Evolutionary conservation across 2,797 vertebrate species (phyloP), one percentile per base, ranked within the genome.

Genomic region (Sternarchorhynchus goeldii): DNA sequence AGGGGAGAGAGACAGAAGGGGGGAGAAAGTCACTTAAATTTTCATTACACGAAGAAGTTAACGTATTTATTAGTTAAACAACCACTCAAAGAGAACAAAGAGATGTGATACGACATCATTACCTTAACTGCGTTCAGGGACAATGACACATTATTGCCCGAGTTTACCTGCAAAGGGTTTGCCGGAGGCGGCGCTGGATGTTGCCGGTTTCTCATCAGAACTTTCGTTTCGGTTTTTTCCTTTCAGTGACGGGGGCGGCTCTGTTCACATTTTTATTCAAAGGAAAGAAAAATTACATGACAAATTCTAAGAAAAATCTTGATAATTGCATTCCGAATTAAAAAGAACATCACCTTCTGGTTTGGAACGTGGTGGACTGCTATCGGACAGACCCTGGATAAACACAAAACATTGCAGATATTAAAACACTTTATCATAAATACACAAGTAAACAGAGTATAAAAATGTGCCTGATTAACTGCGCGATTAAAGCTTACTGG

Each of bases 111-210:
- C 25, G 25, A 25, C 25, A 25, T 1, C 25, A 25, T 25, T 25
- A 25, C 25, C 1, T 25, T 25, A 25, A 25, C 1, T 25, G 25
- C 25, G 1, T 25, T 25, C 25, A 25, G 25, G 25, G 39, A 10
- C 39, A 41, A 6, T 10, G 3, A 10, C 39, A 41, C 39, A 10
- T 41, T 41, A 7, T 10, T 41, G 39, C 39, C 39, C 39, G 10
- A 5, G 1, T 57, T 55, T 18, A 93, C 93, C 93, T 82, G 89
- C 50, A 55, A 85, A 20, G 59, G 85, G 64, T 90, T 92, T 94
- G 21, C 76, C 83, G 31, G 86, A 88, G 12, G 84, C 81, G 21
- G 53, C 76, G 67, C 72, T 81, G 85, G 63, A 76, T 5, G 59
- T 76, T 58, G 85, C 82, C 16, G 85, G 88, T 20, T 90, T 87